These are phyloP conservation scores for Ophthalmolycus amberensis DNA, from an alignment of 2,113 vertebrate species.

Conservation along the genomic window DNA sequence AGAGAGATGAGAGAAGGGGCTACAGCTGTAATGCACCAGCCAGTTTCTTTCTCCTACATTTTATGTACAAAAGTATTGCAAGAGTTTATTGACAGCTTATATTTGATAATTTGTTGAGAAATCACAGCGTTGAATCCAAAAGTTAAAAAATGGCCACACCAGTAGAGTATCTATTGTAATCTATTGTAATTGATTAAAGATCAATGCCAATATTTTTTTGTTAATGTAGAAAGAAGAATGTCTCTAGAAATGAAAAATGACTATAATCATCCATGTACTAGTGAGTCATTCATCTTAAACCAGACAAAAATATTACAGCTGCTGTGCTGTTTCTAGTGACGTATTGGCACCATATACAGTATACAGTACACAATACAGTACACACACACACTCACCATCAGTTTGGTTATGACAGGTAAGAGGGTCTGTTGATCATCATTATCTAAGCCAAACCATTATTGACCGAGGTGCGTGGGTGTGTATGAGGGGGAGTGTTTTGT, in stretches of 20 bases:
- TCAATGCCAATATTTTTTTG: no score
- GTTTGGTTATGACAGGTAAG: background rate
- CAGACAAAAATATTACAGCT: background rate
- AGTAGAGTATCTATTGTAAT: no score
- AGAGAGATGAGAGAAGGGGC: background rate
- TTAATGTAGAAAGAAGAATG: background rate
- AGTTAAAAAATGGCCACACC: no score
- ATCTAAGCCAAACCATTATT: background rate
- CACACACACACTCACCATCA: conserved; percentile 1
- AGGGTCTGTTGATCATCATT: background rate
- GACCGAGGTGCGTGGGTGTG: conserved; percentile 21
- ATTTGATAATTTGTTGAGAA: no score
- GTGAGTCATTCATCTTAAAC: no score
- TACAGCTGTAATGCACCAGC: no score
- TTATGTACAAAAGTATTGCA: no score
- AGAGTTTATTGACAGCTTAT: no score
- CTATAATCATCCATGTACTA: background rate
- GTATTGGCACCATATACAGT: background rate
- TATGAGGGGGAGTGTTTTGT: conserved; percentile 1
- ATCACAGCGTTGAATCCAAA: no score
- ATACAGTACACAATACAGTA: background rate
- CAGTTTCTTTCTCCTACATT: no score
- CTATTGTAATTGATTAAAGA: no score
- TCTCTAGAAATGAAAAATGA: background rate
- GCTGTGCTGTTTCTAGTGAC: background rate